Base-by-base conservation (phyloP, 2,888 invertebrate species). In the Stomorhina lunata region DNA sequence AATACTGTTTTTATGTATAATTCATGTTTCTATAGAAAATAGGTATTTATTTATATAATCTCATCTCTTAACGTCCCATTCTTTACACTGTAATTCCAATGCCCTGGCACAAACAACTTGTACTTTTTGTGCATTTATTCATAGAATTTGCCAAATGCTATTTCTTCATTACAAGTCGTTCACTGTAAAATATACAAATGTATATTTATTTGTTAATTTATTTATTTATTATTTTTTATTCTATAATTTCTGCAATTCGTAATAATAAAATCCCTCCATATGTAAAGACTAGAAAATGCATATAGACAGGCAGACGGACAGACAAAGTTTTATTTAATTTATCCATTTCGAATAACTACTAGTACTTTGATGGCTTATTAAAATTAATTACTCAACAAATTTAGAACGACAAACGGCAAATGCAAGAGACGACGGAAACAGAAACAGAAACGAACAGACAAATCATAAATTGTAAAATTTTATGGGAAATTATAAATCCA, bases 381-480 rank as follows among this genome's bases (percentile, higher is more conserved):
- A 61, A 69, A 77, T 53, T 77, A 75, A 80, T 80, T 80, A 71
- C 75, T 80, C 50, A 57, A 68, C 63, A 68, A 80, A 75, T 76
- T 75, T 53, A 80, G 75, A 80, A 80, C 69, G 75, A 72, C 75
- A 80, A 76, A 75, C 68, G 75, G 63, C 63, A 80, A n/a, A 71
- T 53, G 27, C 66, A 69, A 61, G 69, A 69, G 61, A 61, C 69
- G 61, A 53, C 72, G 79, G 57, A 61, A 57, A 71, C 17, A 25
- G 29, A 48, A 9, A 48, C 12, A 37, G n/a, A 15, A 10, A 48
- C 15, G 37, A 12, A 29, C 20, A 15, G 55, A 55, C 48, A 69
- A 27, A 55, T 53, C 15, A 2, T 7, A 43, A 27, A 15, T 25
- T 7, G 5, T 9, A 43, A 5, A 17, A 6, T 43, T 17, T 43